Base-by-base conservation (phyloP, 30 jellyfish, hydroid and myxozoan genomes). In the Aurelia sp. region DNA sequence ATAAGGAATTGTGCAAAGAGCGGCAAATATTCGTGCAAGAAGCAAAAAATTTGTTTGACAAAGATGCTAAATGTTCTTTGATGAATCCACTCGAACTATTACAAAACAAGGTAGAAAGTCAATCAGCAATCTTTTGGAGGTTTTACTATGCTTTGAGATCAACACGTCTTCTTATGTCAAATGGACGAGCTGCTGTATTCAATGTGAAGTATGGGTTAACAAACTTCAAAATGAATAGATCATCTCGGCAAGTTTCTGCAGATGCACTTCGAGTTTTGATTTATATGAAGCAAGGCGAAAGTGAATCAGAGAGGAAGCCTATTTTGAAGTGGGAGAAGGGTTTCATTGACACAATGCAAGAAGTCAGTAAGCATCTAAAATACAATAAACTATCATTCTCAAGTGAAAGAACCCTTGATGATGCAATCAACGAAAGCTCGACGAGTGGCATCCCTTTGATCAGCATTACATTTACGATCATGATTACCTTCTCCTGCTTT, bases 371-470 rank as follows among this genome's bases (percentile, higher is more conserved):
- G 21, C 61, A 63, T 8, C 70, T 48, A 8, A 66, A 65, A 37
- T 51, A 82, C 51, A 23, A 48, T 19, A 35, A 62, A 13, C n/a
- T 88, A 18, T 65, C 23, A 4, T 79, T 55, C 55, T 55, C 90
- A 9, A 86, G 92, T 2, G 90, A 89, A 22, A 79, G 89, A 55
- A 88, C 93, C 63, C 40, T 76, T 30, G 97, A 88, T 62, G 97
- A 88, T 64, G 89, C 97, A n/a, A 80, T 79, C 22, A 71, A 13
- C 47, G 97, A 76, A 23, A 88, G 97, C 74, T 53, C 97, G 6
- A 35, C 76, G 11, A 62, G 87, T 15, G 97, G 81, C 82, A 63
- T 79, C 2, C 66, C 86, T 2, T 71, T 88, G 18, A 52, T 88
- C 58, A 40, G 89, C 37, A 73, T 73, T 2, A 88, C 97, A 50